Evolutionary conservation across 1,140 invertebrate species (phyloP), one percentile per base, ranked within the genome.

Genomic region (Drosophila jambulina): DNA sequence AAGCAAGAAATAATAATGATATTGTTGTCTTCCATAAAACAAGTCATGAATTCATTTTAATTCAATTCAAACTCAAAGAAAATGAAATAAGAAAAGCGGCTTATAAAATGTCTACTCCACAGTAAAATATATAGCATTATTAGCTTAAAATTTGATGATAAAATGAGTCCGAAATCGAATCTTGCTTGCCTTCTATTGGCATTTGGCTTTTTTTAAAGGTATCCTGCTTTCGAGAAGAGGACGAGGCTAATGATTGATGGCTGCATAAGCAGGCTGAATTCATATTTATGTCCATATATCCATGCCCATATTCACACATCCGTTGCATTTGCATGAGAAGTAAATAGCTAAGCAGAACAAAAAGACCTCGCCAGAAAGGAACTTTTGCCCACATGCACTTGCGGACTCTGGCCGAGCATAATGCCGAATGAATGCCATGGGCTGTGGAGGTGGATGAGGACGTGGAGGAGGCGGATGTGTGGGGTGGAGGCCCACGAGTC

Each of bases 341-440:
- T 68, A 71, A 70, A 69, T 75, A 60, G 57, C 63, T 49, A 63
- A 42, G 48, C 23, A 54, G 53, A 72, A 54, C 64, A 87, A 82
- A 83, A 84, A 72, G 77, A 38, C 60, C 69, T 69, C 43, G 61
- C 79, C 75, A 83, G 87, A 87, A 87, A 87, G 72, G 77, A 80
- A 75, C 72, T 79, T 77, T 81, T 79, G 75, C 83, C 70, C 80
- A 75, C 67, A 77, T 74, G 83, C 84, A 80, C 83, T 87, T 87
- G 71, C 75, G 56, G 67, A 80, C 80, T 83, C 76, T 87, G 79
- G 77, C 84, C 49, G 63, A 68, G 63, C 29, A 80, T 87, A 87
- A 82, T 82, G 70, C 63, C 54, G 53, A 58, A 77, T 87, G 83
- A 87, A 87, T 78, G 76, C 71, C 61, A 36, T 27, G 48, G 48